These are phyloP conservation scores for Pseudeuparius sepicola DNA, from an alignment of 2,888 invertebrate species.

Conservation along the genomic window DNA sequence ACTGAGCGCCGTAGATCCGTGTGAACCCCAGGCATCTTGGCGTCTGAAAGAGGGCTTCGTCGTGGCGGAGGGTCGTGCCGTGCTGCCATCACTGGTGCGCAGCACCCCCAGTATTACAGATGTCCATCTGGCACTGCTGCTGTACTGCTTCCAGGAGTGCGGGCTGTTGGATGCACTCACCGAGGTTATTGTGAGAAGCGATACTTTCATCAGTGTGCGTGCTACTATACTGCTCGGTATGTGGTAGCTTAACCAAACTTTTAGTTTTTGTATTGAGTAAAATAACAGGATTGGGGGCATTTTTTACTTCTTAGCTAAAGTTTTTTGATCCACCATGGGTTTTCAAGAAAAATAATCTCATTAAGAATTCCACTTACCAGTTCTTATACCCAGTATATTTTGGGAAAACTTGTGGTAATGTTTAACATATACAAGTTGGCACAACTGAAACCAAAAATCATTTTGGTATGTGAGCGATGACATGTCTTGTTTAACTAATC, in stretches of 20 bases:
- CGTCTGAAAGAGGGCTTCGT: constrained; percentile 87
- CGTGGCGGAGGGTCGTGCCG: constrained; percentile 72
- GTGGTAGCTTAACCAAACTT: constrained; percentile 5
- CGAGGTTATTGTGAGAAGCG: constrained; percentile 83
- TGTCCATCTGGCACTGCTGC: constrained; percentile 78
- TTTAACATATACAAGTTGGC: too few relatives aligned
- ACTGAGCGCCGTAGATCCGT: constrained; percentile 79
- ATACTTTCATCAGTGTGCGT: constrained; percentile 81
- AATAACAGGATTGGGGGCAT: not conserved
- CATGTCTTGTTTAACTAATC: too few relatives aligned
- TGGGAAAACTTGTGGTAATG: too few relatives aligned
- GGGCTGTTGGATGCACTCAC: constrained; percentile 82
- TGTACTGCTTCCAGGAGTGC: constrained; percentile 79
- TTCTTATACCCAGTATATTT: too few relatives aligned
- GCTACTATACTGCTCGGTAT: constrained; percentile 79
- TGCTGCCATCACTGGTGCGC: constrained; percentile 77
- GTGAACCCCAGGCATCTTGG: constrained; percentile 78
- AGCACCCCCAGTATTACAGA: constrained; percentile 84
- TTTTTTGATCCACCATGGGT: too few relatives aligned
- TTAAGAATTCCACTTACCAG: too few relatives aligned
- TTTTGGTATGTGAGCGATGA: too few relatives aligned
- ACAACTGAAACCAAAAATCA: too few relatives aligned
- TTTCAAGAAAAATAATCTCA: too few relatives aligned
- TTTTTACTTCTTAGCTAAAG: too few relatives aligned
- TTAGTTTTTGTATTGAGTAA: not conserved